These are phyloP conservation scores for Phania funesta DNA, from an alignment of 2,888 invertebrate species.

Conservation along the genomic window DNA sequence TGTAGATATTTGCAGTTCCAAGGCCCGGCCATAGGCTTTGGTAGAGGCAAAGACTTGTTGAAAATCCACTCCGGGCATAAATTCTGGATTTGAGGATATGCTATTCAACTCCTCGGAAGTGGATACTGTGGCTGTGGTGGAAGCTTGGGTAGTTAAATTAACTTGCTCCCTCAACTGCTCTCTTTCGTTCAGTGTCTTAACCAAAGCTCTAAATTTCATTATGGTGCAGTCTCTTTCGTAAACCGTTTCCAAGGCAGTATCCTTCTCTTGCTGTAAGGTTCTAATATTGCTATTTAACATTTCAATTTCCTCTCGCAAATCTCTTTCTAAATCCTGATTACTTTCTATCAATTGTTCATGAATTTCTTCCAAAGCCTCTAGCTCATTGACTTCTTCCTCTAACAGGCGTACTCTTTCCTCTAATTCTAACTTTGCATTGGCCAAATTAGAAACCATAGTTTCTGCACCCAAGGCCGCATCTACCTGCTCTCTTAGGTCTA, in stretches of 20 bases:
- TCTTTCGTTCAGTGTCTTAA: constrained; percentile 92
- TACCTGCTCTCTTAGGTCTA: constrained; percentile 95
- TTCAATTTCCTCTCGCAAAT: constrained; percentile 96
- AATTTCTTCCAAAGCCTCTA: constrained; percentile 95
- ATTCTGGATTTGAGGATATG: constrained; percentile 76
- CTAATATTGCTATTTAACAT: constrained; percentile 90
- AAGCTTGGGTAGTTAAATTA: constrained; percentile 82
- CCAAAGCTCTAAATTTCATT: constrained; percentile 95
- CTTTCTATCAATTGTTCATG: constrained; percentile 98
- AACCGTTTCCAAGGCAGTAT: constrained; percentile 93
- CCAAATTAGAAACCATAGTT: constrained; percentile 97
- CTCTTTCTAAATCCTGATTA: constrained; percentile 94
- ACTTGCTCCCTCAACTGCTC: constrained; percentile 83
- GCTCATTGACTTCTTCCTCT: constrained; percentile 94
- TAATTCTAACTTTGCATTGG: constrained; percentile 94
- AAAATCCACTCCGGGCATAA: constrained; percentile 84
- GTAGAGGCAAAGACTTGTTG: constrained; percentile 84
- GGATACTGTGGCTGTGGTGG: constrained; percentile 81
- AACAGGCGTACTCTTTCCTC: constrained; percentile 94
- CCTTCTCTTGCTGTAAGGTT: constrained; percentile 90
- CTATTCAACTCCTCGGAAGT: constrained; percentile 79
- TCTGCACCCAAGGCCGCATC: constrained; percentile 99
- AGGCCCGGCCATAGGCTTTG: constrained; percentile 87
- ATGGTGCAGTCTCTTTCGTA: constrained; percentile 97
- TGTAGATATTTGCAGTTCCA: constrained; percentile 93